Base-by-base conservation (phyloP, 2,888 invertebrate genomes). In the Polyommatus icarus region DNA sequence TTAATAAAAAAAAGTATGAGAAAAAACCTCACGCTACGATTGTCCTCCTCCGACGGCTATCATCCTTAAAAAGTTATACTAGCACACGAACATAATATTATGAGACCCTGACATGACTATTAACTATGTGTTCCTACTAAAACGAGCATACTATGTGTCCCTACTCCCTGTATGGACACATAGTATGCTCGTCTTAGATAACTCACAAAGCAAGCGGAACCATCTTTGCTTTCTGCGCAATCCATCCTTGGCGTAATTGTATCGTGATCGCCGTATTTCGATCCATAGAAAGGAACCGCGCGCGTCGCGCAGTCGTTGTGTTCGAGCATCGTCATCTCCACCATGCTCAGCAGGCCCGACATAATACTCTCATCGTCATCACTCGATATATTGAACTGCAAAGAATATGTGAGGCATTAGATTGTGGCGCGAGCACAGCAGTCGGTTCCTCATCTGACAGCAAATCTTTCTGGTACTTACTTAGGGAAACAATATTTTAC, bases 181-280 rank as follows among this genome's bases (percentile, higher is more conserved):
- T 12, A 24, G 7, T 24, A n/a, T 8, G 12, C 61, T 67, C 24
- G 12, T 15, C 24, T 67, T 8, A n/a, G 10, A 8, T n/a, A 59
- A 67, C 61, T 67, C 12, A 67, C 61, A 29, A 5, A 67, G 20
- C 61, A 67, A 67, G 5, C 4, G 12, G 24, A 20, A 10, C 12
- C 24, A 4, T 24, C 4, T 7, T 15, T 24, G 61, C 61, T 8
- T 24, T 24, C 10, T 1, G 24, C 61, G 5, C 61, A 67, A 10
- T 10, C 61, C 61, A 67, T 67, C 61, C 61, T 12, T 24, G 61
- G 61, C 7, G 61, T 67, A 12, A 67, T 67, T 67, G 20, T 67
- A 20, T 3, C 10, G 24, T 0, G 3, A 1, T 24, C 10, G 12
- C 24, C 24, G 1, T 0, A 67, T 10, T 67, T 67, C 24, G 61